Percentiles rank a stretch among this genome's conserved stretches.
Evolutionary conservation across 2,888 invertebrate species (phyloP).

Genomic region (Tinea trinotella): DNA sequence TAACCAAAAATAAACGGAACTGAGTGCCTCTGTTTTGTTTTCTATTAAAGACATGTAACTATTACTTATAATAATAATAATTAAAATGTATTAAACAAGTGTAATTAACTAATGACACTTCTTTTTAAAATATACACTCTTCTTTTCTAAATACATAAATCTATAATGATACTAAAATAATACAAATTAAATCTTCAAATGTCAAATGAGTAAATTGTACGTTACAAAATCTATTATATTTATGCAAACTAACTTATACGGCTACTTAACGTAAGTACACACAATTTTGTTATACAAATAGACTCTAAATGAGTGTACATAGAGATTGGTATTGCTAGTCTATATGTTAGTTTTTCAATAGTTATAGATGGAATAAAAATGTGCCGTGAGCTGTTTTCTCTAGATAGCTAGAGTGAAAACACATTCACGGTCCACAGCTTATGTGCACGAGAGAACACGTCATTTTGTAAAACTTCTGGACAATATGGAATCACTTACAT

Average conservation of each 20-base stretch:
- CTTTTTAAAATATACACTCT: neutral
- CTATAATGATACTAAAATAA: neutral
- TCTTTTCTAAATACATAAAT: neutral
- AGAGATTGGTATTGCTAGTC: no score
- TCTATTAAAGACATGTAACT: no score
- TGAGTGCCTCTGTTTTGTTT: no score
- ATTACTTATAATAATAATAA: no score
- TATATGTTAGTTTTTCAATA: neutral
- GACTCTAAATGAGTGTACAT: no score
- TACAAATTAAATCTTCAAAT: neutral
- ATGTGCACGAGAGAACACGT: neutral
- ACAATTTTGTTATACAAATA: no score
- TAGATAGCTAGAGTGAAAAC: slow-evolving; percentile 6
- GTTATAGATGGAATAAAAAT: neutral
- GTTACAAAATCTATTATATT: neutral
- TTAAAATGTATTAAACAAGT: no score
- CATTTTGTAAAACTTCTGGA: neutral
- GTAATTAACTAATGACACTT: neutral
- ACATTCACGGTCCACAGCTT: neutral
- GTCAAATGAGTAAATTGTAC: neutral
- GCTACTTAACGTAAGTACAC: no score
- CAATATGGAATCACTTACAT: slow-evolving; percentile 11
- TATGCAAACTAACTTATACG: no score
- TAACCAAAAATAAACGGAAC: no score
- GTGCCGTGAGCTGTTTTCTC: slow-evolving; percentile 9